A percentile compares a stretch with the other conserved stretches of the same genome.
These are phyloP conservation scores for Resseliella maxima DNA, from an alignment of 2,888 invertebrate species.

Conservation along the genomic window DNA sequence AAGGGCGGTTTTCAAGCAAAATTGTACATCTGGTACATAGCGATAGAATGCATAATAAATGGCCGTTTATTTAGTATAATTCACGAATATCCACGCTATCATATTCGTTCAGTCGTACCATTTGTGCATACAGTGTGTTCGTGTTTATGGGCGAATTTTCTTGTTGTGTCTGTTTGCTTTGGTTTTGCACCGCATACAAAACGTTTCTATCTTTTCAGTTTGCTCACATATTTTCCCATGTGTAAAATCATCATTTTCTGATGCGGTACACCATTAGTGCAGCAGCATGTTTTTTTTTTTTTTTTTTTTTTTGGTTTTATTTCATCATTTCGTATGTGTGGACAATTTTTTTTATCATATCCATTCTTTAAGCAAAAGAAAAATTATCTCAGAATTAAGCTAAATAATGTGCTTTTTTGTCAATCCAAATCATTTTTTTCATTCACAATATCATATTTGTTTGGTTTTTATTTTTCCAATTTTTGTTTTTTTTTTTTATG, in stretches of 20 bases:
- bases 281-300: neutral
- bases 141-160: neutral
- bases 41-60: slow-evolving; percentile 44
- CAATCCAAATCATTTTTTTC: slow-evolving; percentile 41
- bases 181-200: neutral
- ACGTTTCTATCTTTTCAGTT: neutral
- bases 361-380: neutral
- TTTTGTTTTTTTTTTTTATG: neutral
- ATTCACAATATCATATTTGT: neutral
- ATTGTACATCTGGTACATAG: slow-evolving; percentile 10
- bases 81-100: slow-evolving; percentile 40
- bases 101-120: neutral
- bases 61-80: slow-evolving; percentile 35
- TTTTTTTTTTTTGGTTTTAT: neutral
- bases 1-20: neutral
- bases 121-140: neutral
- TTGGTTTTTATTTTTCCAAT: neutral
- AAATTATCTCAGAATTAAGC: slow-evolving; percentile 27
- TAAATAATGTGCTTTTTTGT: slow-evolving; percentile 5
- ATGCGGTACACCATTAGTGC: neutral
- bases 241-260: neutral
- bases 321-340: too few relatives aligned
- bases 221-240: neutral
- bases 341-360: too few relatives aligned
- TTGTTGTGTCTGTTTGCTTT: neutral